Base-by-base conservation (phyloP, 2,113 vertebrate genomes). In the Protobothrops flavoviridis region DNA sequence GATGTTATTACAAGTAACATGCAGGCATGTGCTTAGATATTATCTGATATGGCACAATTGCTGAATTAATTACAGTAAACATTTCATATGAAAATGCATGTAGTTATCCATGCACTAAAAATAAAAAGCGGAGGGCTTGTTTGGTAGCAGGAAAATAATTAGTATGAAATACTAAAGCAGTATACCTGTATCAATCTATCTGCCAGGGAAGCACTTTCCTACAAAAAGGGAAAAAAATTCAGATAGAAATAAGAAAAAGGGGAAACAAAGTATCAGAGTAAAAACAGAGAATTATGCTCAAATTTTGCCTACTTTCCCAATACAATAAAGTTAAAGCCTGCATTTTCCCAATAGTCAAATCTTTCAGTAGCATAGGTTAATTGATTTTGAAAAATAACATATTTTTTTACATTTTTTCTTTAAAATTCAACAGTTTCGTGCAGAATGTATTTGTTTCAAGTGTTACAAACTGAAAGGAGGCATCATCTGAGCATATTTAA, bases 121-220 rank as follows among this genome's bases (percentile, higher is more conserved):
- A 94, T 92, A 95, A 69, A 56, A 87, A 4, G 90, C 93, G 96
- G 96, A 95, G 96, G 53, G 33, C 12, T 89, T 57, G 95, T 81
- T 56, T 55, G 48, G 59, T 88, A 92, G 23, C 8, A 92, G 55
- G 86, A 93, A 90, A 90, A 91, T 96, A 95, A 81, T 96, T 95
- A 97, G 87, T 95, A 94, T 94, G 97, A 96, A 97, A 97, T 94
- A 97, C 97, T 97, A 90, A 92, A 96, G 97, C 97, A 97, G 97
- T 98, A 99, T 99, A 99, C 99, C 99, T 99, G 99, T 98, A 99
- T 99, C 99, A 99, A 99, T 99, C 99, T 99, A 99, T 99, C 99
- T 99, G 99, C 99, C 99, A 99, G 98, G 98, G 99, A 99, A 99
- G 99, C 99, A 98, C 99, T 99, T 99, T 99, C 99, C 99, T 99